Evolutionary conservation across 2,888 invertebrate genomes (phyloP), one percentile per base, ranked within the genome.

Genomic region (Leuctra nigra): DNA sequence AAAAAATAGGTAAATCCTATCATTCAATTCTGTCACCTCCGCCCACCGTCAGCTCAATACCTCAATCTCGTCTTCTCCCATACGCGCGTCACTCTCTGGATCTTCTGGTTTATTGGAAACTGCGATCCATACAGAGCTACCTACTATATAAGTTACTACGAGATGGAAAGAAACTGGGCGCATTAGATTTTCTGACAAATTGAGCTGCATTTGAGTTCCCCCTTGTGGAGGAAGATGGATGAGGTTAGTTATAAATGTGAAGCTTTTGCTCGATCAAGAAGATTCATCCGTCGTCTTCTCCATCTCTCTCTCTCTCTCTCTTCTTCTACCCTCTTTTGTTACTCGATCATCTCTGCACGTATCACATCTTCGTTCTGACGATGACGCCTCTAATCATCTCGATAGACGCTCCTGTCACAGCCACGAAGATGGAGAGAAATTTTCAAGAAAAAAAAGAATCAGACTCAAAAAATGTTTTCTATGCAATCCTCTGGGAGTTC

Each of bases 201-300:
- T 73, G 73, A 72, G 73, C 73, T 73, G 73, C 73, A 72, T 73
- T 73, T 72, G 72, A 72, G 72, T 70, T 68, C 66, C 68, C 70
- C 69, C 66, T 64, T 61, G 67, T 66, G 69, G 70, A 73, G 68
- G 71, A 74, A 74, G 74, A 74, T 74, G 73, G 74, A 74, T 74
- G 73, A 73, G 73, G 73, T 72, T 73, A 73, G 74, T 74, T 74
- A 74, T 74, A 74, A 73, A 74, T 73, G 73, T 74, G 74, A 73
- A 72, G 73, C 73, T 73, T 73, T 72, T 69, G 70, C 71, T 68
- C 71, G 71, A 72, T 71, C 62, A 61, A 69, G 68, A 67, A 69
- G 68, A 63, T 63, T 63, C 57, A 52, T 56, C 55, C 50, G 50
- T 54, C 55, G 50, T 59, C 55, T 57, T 52, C 50, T 23, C 57